Evolutionary conservation across 2,888 invertebrate species (phyloP), one percentile per base, ranked within the genome.

Genomic region (Biston stratarius): DNA sequence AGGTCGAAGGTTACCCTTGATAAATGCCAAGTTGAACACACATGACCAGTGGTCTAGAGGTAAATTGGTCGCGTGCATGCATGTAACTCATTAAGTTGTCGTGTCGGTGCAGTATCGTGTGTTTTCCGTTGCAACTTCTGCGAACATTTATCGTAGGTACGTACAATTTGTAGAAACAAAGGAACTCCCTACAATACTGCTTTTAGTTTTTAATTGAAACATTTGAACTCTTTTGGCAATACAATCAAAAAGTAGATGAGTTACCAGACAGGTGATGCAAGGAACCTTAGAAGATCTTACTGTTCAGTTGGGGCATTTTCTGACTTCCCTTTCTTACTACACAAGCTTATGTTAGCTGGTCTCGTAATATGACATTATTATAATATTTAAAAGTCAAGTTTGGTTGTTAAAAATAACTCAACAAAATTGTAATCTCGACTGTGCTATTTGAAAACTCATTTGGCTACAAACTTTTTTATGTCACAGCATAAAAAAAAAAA

Each of bases 1-100:
- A 91, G 89, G 90, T 87, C 86, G 86, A 69, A 83, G 83, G 75
- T 85, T 86, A 85, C 77, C 90, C 90, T 90, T 90, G 89, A 77
- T 72, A 75, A 78, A 82, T 83, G 82, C 82, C 82, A 83, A 77
- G 80, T 75, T 72, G 67, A 71, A 71, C 74, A 75, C 74, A 80
- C 72, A 74, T 76, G 76, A 75, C 74, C 72, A 77, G 74, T 71
- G 77, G 77, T 73, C 74, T 77, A 73, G 79, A 82, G 76, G 82
- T 77, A 73, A 86, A 85, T 86, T 83, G 80, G 72, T 89, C 79
- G 88, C 90, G 89, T 90, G 90, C 80, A 72, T 68, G 70, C 70
- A 73, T 73, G 75, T 75, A 79, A 70, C 84, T 84, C 78, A 83
- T 82, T 76, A 83, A 86, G 86, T 85, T 83, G 80, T 78, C 76